Base-by-base conservation (phyloP, 2,797 vertebrate genomes). In the Anguilla pacifica region DNA sequence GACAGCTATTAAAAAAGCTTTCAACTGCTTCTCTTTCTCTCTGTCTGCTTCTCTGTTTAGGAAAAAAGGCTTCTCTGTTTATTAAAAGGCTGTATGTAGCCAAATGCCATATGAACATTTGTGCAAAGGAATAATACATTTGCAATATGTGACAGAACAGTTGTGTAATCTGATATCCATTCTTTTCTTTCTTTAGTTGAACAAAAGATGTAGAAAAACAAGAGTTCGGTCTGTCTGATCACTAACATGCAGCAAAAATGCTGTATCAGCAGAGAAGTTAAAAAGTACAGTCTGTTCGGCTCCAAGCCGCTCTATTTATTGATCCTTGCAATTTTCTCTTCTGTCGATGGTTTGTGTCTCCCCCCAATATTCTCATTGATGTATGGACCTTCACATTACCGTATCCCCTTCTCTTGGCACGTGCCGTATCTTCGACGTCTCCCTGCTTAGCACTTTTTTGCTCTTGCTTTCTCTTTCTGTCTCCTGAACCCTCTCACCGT, bases 401-500 rank as follows among this genome's bases (percentile, higher is more conserved):
- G 31, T 74, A 64, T 81, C 84, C 70, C 59, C 67, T 22, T 83
- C n/a, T 74, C 51, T 83, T 79, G 74, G 35, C 53, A 81, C 67
- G 49, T 35, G 17, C 10, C 35, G n/a, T 39, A 6, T 35, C 25
- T 51, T 77, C 49, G 1, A 11, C 25, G 13, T 28, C 51, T 31
- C 51, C 7, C 19, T 17, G 51, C 25, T n/a, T 28, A 3, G 0
- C 19, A 1, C 17, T 22, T 31, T 13, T 84, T 61, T n/a, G 7
- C 67, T 70, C 89, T 90, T 55, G 31, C 77, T 25, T 49, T 46
- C 85, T 72, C 84, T 46, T 11, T 64, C 57, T 82, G 51, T 88
- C 81, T 61, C 72, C 89, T 13, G 28, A 55, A 51, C 4, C 31
- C 86, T 93, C 89, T 91, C 90, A 93, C 91, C 89, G 92, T 93